These are phyloP conservation scores for Podarcis lilfordi DNA, from an alignment of 2,797 vertebrate species.

Conservation along the genomic window DNA sequence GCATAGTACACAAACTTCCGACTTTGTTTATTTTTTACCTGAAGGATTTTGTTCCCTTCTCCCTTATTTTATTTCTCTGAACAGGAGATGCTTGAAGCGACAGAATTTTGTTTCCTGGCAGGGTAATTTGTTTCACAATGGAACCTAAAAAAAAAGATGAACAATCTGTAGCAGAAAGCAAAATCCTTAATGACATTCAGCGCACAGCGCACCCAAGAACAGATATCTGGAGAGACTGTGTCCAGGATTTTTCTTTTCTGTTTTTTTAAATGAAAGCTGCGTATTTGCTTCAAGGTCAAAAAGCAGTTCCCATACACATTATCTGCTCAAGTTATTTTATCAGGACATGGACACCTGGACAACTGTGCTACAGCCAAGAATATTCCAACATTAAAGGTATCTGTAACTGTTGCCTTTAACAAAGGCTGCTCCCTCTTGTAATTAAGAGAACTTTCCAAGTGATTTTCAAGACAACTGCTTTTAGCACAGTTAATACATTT, in stretches of 20 bases:
- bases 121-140: constrained; percentile 79
- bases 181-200: constrained; percentile 51
- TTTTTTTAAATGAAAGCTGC: constrained; percentile 14
- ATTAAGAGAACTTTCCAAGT: background rate
- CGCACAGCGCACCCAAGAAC: constrained; percentile 33
- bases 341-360: background rate
- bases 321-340: background rate
- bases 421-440: background rate
- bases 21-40: constrained; percentile 75
- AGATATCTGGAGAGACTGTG: constrained; percentile 21
- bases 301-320: background rate
- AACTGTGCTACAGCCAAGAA: background rate
- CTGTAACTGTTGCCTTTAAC: background rate
- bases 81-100: constrained; percentile 75
- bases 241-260: background rate
- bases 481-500: background rate
- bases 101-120: constrained; percentile 80
- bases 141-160: constrained; percentile 73
- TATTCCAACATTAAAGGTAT: background rate
- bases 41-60: constrained; percentile 76
- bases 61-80: constrained; percentile 75
- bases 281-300: constrained; percentile 18
- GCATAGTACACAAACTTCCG: constrained; percentile 51
- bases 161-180: constrained; percentile 44
- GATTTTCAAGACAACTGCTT: background rate